phyloP scores from a whole-genome alignment of 2,797 vertebrate genomes.

The Hylomyscus alleni region DNA sequence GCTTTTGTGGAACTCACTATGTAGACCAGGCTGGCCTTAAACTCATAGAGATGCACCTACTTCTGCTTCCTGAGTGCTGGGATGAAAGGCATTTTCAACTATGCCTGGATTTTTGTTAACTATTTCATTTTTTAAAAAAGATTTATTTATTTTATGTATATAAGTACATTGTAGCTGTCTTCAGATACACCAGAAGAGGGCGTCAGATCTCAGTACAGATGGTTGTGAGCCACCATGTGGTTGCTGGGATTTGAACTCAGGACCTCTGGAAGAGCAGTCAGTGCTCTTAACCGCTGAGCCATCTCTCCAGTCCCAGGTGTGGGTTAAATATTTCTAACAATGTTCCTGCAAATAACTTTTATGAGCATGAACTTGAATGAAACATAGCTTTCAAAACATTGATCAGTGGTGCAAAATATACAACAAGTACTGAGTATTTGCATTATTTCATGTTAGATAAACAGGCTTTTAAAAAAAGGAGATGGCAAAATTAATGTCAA shows the following conservation, averaged over 20 bases:
- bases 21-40: not conserved
- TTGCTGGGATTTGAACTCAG: too few relatives aligned
- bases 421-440: not conserved
- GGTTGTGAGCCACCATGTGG: too few relatives aligned
- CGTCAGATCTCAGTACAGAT: too few relatives aligned
- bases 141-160: too few relatives aligned
- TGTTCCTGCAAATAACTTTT: not conserved
- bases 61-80: not conserved
- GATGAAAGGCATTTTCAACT: not conserved
- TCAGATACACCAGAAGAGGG: too few relatives aligned
- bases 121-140: too few relatives aligned
- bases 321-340: not conserved
- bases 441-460: constrained; percentile 42
- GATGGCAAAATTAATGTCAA: not conserved
- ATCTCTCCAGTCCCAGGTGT: too few relatives aligned
- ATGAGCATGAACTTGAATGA: constrained; percentile 2
- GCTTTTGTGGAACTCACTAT: not conserved
- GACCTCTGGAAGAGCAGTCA: too few relatives aligned
- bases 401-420: not conserved
- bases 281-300: too few relatives aligned
- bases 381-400: not conserved
- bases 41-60: not conserved
- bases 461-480: constrained; percentile 3
- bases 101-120: not conserved
- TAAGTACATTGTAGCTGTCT: too few relatives aligned